Base-by-base conservation (phyloP, 2,888 invertebrate genomes). In the Drosophila fulvimacula region DNA sequence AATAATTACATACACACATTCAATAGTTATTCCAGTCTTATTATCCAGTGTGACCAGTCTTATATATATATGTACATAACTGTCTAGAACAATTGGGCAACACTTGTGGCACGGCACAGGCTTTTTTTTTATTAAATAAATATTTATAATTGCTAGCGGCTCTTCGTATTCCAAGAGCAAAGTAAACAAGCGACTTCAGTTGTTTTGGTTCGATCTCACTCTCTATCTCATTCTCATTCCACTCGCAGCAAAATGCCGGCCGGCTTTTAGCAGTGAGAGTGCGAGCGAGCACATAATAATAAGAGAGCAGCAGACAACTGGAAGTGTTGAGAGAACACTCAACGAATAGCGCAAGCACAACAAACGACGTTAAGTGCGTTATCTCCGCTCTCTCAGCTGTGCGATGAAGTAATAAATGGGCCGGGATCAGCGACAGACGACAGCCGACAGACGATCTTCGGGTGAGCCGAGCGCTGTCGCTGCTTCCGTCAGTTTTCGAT, bases 401-500 rank as follows among this genome's bases (percentile, higher is more conserved):
- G 76, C 61, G 77, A 81, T 81, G 75, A 81, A 79, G 79, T 78
- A 79, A 82, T 71, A 73, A 82, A 82, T 76, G 66, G 63, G 60
- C 48, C 75, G 79, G 79, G 79, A 81, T 81, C 65, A 67, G 53
- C 81, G 78, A 42, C 73, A 59, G 48, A 27, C 27, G 48, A 27
- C 27, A 30, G 27, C 71, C 70, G 65, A 65, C 56, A n/a, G 46
- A 17, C 48, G 41, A 61, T 60, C 63, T 46, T 62, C 60, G 59
- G 52, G 24, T 21, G 44, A 70, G 70, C 70, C 76, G 76, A 79
- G 36, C 34, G 51, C 38, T 52, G 27, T 46, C 36, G n/a, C 24
- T 52, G 52, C 24, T 38, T 75, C 61, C 64, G 42, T 64, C 75
- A 60, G 36, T 56, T 51, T 62, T 27, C 59, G 58, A 59, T 63